A percentile compares a stretch with the other conserved stretches of the same genome.
Conservation (phyloP, 2,113 vertebrate species). For the Gobio gobio region DNA sequence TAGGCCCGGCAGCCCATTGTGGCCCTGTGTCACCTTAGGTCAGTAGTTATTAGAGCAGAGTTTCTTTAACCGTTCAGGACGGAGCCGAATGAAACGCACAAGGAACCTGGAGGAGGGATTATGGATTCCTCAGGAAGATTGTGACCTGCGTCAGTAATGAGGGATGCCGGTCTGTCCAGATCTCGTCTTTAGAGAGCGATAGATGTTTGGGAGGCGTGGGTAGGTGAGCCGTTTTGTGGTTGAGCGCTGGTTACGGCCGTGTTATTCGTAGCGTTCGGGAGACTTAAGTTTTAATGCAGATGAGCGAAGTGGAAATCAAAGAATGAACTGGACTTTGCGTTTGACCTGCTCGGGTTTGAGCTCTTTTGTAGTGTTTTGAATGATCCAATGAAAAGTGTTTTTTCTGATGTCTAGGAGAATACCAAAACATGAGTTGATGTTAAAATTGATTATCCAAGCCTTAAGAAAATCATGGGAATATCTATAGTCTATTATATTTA, state of each 20-base stretch:
- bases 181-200: constrained; percentile 14
- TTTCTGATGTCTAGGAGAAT: not conserved
- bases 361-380: not conserved
- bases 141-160: constrained; percentile 98
- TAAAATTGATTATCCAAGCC: not conserved
- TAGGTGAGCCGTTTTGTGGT: constrained; percentile 42
- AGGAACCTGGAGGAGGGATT: constrained; percentile 90
- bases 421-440: not conserved
- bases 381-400: not conserved
- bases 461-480: not conserved
- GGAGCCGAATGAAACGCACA: constrained; percentile 87
- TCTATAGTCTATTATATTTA: not conserved
- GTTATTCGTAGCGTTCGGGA: constrained; percentile 12
- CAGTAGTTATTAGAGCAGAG: constrained; percentile 98
- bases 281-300: not conserved
- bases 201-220: constrained; percentile 45
- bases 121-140: constrained; percentile 87
- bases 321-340: not conserved
- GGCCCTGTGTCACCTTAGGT: constrained; percentile 89
- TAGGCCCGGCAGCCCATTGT: constrained; percentile 91
- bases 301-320: not conserved
- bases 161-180: constrained; percentile 76
- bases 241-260: constrained; percentile 48
- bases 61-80: constrained; percentile 93
- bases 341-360: not conserved